A percentile compares a stretch with the other conserved stretches of the same genome.
phyloP scores from a whole-genome alignment of 2,888 invertebrate genomes.

The Eremobia ochroleuca region DNA sequence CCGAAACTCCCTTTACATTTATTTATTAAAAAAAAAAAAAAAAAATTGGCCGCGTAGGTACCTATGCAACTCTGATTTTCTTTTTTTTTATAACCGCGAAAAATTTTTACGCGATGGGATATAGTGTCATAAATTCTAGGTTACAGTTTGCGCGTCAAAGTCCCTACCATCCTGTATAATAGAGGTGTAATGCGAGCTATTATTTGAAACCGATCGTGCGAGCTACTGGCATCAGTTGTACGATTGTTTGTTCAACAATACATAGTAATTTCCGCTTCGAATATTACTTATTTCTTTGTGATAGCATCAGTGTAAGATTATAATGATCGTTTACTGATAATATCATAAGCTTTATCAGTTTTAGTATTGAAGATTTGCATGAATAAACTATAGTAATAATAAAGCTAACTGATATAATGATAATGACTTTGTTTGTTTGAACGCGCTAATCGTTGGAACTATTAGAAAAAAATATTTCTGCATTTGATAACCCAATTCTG shows the following conservation, averaged over 20 bases:
- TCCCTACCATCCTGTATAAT: background rate
- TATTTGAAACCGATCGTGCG: slow-evolving; percentile 57
- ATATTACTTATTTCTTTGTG: slow-evolving; percentile 52
- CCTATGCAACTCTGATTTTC: no score
- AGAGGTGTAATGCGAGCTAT: slow-evolving; percentile 19
- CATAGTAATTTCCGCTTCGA: slow-evolving; percentile 73
- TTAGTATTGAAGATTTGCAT: background rate
- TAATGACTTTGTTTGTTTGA: no score
- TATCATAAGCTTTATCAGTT: background rate
- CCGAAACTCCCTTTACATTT: background rate
- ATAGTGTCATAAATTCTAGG: no score
- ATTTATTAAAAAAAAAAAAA: slow-evolving; percentile 15
- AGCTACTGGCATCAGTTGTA: slow-evolving; percentile 53
- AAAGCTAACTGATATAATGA: no score
- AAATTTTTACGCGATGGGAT: no score
- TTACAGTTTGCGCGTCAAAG: no score
- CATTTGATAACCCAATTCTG: no score
- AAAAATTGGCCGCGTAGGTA: no score
- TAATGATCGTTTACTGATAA: background rate
- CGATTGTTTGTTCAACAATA: slow-evolving; percentile 71
- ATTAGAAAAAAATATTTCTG: no score
- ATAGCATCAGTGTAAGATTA: slow-evolving; percentile 11
- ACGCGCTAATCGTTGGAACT: no score
- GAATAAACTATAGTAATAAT: background rate
- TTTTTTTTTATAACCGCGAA: no score